These are phyloP conservation scores for Tineola bisselliella DNA, from an alignment of 2,888 invertebrate genomes.

Conservation along the genomic window DNA sequence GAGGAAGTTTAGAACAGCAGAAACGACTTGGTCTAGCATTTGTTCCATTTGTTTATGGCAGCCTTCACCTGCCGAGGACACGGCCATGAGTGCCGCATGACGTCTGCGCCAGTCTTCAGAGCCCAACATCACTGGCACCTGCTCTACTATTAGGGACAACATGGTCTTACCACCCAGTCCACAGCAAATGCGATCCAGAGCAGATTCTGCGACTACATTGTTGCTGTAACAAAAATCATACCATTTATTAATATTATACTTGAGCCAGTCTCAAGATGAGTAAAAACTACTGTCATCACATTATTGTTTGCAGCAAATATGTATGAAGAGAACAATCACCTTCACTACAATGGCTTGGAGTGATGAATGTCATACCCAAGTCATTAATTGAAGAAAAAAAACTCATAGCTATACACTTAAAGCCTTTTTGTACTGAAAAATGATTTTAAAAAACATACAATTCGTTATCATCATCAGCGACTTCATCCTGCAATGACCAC, in stretches of 20 bases:
- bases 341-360: too few relatives aligned
- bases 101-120: slow-evolving; percentile 86
- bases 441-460: slow-evolving; percentile 61
- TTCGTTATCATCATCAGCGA: slow-evolving; percentile 92
- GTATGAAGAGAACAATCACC: too few relatives aligned
- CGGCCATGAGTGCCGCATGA: slow-evolving; percentile 98
- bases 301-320: too few relatives aligned
- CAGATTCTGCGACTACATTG: slow-evolving; percentile 95
- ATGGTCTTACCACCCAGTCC: slow-evolving; percentile 93
- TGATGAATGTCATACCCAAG: too few relatives aligned
- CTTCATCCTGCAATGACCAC: slow-evolving; percentile 88
- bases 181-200: slow-evolving; percentile 96
- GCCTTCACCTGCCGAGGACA: slow-evolving; percentile 98
- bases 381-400: too few relatives aligned
- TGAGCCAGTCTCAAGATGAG: too few relatives aligned
- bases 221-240: slow-evolving; percentile 69
- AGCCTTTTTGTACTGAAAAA: not conserved
- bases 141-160: slow-evolving; percentile 86
- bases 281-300: too few relatives aligned
- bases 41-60: slow-evolving; percentile 98
- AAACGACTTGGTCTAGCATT: slow-evolving; percentile 92
- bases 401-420: not conserved
- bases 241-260: too few relatives aligned
- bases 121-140: slow-evolving; percentile 87
- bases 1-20: slow-evolving; percentile 86